Evolutionary conservation across 2,113 vertebrate species (phyloP).

Genomic region (Dromiciops gliroides): DNA sequence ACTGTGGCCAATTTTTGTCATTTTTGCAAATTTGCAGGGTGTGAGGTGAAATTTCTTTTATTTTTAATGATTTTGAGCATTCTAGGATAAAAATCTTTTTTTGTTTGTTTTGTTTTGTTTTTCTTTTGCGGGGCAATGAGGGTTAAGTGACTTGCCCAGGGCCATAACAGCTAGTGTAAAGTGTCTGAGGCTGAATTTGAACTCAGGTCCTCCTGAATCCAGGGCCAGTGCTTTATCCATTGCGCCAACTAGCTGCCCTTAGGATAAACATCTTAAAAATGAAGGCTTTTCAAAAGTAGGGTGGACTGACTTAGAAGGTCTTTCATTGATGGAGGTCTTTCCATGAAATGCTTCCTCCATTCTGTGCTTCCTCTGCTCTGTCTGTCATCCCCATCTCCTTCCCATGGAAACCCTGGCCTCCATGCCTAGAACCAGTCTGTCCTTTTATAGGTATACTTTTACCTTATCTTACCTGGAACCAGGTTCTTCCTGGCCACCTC

Average conservation of each 20-base stretch:
- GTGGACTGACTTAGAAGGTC: neutral
- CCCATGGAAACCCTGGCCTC: neutral
- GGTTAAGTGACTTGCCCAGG: too few relatives aligned
- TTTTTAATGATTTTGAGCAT: neutral
- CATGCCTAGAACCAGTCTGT: neutral
- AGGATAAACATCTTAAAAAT: too few relatives aligned
- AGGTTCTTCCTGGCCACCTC: too few relatives aligned
- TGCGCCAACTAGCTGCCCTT: too few relatives aligned
- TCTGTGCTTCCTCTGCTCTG: neutral
- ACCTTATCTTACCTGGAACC: neutral
- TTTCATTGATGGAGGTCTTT: neutral
- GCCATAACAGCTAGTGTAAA: too few relatives aligned
- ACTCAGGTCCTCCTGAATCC: too few relatives aligned
- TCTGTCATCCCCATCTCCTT: neutral
- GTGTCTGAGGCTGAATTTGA: too few relatives aligned
- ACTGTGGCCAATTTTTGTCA: neutral
- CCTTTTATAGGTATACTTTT: neutral
- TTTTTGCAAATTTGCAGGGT: neutral
- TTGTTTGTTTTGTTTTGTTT: too few relatives aligned
- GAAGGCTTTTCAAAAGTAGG: neutral
- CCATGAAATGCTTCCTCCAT: neutral
- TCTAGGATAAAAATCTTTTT: neutral
- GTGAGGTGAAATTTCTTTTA: neutral
- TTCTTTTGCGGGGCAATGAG: too few relatives aligned
- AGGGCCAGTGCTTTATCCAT: too few relatives aligned